Percentiles rank a stretch among this genome's conserved stretches.
These are phyloP conservation scores for Rhabdomys dilectus DNA, from an alignment of 2,113 vertebrate genomes.

Conservation along the genomic window DNA sequence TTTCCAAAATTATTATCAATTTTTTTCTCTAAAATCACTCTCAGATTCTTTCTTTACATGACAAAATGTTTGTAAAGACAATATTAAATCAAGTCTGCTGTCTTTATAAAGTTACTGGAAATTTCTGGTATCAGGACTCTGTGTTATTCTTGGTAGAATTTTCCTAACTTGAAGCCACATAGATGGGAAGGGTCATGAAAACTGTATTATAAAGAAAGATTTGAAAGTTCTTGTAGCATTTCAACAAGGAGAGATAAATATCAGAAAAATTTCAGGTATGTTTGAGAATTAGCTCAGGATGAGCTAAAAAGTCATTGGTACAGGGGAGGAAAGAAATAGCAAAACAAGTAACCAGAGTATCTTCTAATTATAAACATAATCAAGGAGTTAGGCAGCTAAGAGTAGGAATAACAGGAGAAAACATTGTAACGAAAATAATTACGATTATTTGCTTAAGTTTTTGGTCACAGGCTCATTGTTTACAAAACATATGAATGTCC, in stretches of 20 bases:
- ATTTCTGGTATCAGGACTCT: neutral
- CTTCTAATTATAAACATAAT: neutral
- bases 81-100: neutral
- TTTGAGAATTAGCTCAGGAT: neutral
- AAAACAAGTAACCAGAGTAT: neutral
- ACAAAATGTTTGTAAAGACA: neutral
- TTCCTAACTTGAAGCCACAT: neutral
- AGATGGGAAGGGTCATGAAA: neutral
- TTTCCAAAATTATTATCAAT: constrained; percentile 26
- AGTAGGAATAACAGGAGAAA: neutral
- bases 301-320: neutral
- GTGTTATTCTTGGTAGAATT: neutral
- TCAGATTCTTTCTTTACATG: neutral
- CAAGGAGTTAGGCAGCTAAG: neutral
- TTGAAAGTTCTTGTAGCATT: neutral
- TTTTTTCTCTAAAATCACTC: constrained; percentile 9
- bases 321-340: neutral
- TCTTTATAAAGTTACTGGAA: constrained; percentile 13
- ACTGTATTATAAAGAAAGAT: neutral
- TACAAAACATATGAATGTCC: neutral
- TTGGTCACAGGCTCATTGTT: neutral
- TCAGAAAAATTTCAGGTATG: neutral
- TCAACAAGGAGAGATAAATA: neutral
- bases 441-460: neutral
- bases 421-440: neutral